These are phyloP conservation scores for Acanthoscelides obtectus DNA, from an alignment of 2,888 invertebrate genomes.

Conservation along the genomic window DNA sequence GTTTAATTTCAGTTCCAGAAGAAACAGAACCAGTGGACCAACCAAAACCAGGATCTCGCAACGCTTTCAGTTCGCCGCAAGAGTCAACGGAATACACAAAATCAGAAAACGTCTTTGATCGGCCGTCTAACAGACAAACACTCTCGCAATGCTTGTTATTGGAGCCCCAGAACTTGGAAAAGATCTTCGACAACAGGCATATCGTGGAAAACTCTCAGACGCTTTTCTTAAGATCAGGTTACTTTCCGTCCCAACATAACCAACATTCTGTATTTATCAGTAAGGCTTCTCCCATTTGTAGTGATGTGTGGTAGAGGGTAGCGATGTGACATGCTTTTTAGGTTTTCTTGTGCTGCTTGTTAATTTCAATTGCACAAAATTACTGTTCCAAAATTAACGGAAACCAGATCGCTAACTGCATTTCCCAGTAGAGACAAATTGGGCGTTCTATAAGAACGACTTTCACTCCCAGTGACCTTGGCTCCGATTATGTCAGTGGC, in stretches of 20 bases:
- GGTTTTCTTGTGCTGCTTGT: too few species aligned
- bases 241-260: slow-evolving; percentile 29
- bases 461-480: too few species aligned
- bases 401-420: too few species aligned
- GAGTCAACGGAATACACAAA: slow-evolving; percentile 40
- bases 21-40: slow-evolving; percentile 42
- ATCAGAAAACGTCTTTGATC: slow-evolving; percentile 35
- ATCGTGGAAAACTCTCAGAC: slow-evolving; percentile 45
- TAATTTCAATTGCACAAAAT: slow-evolving; percentile 14
- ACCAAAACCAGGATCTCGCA: slow-evolving; percentile 30
- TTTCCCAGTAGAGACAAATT: too few species aligned
- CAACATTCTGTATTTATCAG: neutral
- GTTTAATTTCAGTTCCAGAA: slow-evolving; percentile 47
- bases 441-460: too few species aligned
- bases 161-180: slow-evolving; percentile 45
- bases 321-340: neutral
- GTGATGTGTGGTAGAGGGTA: neutral
- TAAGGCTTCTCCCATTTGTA: neutral
- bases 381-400: too few species aligned
- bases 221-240: slow-evolving; percentile 42
- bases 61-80: slow-evolving; percentile 47
- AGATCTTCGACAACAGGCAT: slow-evolving; percentile 46
- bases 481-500: too few species aligned
- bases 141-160: slow-evolving; percentile 43
- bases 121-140: slow-evolving; percentile 38